Conservation (phyloP, 2,888 invertebrate genomes). For the Embidobia sp. region DNA sequence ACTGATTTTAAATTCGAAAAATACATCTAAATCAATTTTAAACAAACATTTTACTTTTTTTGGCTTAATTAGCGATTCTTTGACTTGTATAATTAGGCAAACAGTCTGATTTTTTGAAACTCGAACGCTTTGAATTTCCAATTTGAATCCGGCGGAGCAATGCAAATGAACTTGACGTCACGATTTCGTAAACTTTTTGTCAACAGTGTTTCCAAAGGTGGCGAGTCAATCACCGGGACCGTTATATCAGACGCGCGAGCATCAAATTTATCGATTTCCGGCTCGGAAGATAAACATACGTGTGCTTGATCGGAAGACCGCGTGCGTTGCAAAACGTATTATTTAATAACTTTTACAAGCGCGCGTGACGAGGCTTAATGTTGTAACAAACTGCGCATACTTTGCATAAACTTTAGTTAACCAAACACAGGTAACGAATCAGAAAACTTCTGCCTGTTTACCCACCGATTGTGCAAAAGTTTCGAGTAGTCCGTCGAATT, state of each 20-base stretch:
- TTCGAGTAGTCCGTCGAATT: slow-evolving; percentile 8
- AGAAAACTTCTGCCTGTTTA: slow-evolving; percentile 22
- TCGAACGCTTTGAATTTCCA: too few relatives aligned
- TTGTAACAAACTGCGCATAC: slow-evolving; percentile 13
- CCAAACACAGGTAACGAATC: slow-evolving; percentile 20
- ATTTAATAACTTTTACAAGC: slow-evolving; percentile 17
- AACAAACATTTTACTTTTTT: too few relatives aligned
- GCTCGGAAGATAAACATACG: neutral
- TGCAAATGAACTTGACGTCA: too few relatives aligned
- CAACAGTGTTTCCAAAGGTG: neutral
- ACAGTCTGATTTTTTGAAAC: too few relatives aligned
- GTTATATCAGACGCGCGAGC: neutral
- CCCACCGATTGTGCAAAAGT: slow-evolving; percentile 17
- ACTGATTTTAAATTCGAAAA: too few relatives aligned
- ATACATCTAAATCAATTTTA: too few relatives aligned
- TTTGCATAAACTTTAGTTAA: slow-evolving; percentile 19
- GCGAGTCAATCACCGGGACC: slow-evolving; percentile 1
- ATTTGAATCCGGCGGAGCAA: too few relatives aligned
- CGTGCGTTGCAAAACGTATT: slow-evolving; percentile 23
- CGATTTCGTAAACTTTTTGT: neutral
- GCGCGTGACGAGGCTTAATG: slow-evolving; percentile 7
- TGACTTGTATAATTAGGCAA: too few relatives aligned
- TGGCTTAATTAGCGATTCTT: too few relatives aligned
- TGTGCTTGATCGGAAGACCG: slow-evolving; percentile 21
- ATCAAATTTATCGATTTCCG: neutral